Base-by-base conservation (phyloP, 2,113 vertebrate genomes). In the Pluvianellus socialis region DNA sequence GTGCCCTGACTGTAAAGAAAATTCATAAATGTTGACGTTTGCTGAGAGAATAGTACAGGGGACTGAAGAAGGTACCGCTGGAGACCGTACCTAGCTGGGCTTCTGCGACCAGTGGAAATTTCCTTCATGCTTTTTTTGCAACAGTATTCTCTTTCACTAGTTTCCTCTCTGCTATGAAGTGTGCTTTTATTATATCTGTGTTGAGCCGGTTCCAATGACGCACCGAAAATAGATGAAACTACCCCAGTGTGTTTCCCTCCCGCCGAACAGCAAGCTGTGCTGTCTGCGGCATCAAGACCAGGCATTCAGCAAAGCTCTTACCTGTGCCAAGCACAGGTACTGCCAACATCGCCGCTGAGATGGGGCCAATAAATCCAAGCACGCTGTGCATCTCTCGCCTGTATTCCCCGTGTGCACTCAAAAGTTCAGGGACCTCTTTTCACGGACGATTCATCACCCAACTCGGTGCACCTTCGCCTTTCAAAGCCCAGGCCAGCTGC, bases 191-290 rank as follows among this genome's bases (percentile, higher is more conserved):
- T 83, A 79, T 77, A 94, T 82, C 96, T 73, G 35, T 10, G 63
- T 79, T 96, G 92, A 95, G 88, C 10, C 0, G 0, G 80, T 74
- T 97, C 92, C 97, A 96, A 67, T 49, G 71, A 96, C 77, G 53
- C 45, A 81, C 91, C 85, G 76, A 95, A 97, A 97, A 98, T 73
- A 97, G 96, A 97, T 63, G 90, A 93, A 95, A 89, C 94, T 88
- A 65, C 35, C 71, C 67, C 71, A 32, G 35, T 74, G 86, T 90
- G 66, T 95, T 96, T 91, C 94, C 87, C 95, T 58, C 24, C 14
- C 22, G 53, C 91, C 26, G 2, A 88, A 88, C 12, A 71, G 84
- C 26, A 15, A 92, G 62, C 91, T 88, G 52, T 35, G 83, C 84
- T 79, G 87, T 72, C 87, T 83, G 93, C 52, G n/a, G 63, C 68